Evolutionary conservation across 2,113 vertebrate species (phyloP), one percentile per base, ranked within the genome.

Genomic region (Oncorhynchus keta): DNA sequence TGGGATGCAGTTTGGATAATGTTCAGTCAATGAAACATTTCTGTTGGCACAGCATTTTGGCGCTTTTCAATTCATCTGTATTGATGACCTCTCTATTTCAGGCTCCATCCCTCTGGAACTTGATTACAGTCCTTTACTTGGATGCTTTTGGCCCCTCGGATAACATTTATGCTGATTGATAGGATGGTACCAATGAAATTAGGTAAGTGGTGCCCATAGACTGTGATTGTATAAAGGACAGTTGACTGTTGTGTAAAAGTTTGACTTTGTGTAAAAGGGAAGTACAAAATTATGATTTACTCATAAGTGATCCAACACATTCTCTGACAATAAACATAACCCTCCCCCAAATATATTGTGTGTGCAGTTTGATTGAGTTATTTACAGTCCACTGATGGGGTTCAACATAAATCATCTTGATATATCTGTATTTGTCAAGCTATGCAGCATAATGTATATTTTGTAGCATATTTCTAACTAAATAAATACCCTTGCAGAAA

Each of bases 141-240:
- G 5, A 64, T 71, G 76, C 68, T 51, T 87, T 89, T 77, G 76
- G 76, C 57, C 22, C 68, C 76, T 71, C 78, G 22, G 69, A 74
- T 81, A 89, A 88, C 87, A 83, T 72, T 68, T 14, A 70, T 45
- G 87, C 82, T 88, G 87, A 90, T 76, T 79, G 87, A 74, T n/a
- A 75, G 86, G 77, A 76, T n/a, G 18, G 72, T 73, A 68, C 61
- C 30, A 67, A n/a, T 67, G n/a, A 20, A 49, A 74, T 74, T 66
- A 32, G 76, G 66, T 68, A 67, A 75, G 79, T 77, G 75, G 61
- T 82, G 81, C 80, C 78, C 83, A 74, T 71, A n/a, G n/a, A 24
- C 20, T 79, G 70, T 79, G 66, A 67, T 75, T 16, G 51, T 18
- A 64, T 64, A 64, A 11, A 64, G 61, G n/a, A 64, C 7, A n/a